A percentile compares a stretch with the other conserved stretches of the same genome.
Conservation (phyloP, 2,888 invertebrate genomes). For the Leptopilina drosophilae region DNA sequence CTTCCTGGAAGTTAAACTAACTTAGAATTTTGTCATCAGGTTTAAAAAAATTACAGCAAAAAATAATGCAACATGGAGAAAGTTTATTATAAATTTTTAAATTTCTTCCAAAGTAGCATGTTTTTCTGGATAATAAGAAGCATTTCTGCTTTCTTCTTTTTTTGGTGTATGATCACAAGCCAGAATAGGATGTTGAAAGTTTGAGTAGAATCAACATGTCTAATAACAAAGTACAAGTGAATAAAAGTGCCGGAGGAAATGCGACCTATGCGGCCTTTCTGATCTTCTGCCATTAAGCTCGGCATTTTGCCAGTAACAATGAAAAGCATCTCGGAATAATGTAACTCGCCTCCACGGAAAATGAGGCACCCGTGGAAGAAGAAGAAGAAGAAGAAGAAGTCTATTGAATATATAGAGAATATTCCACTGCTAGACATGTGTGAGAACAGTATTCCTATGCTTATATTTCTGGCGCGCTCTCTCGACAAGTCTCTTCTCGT, state of each 20-base stretch:
- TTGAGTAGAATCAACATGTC: conserved; percentile 38
- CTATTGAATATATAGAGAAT: conserved; percentile 38
- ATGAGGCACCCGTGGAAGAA: conserved; percentile 56
- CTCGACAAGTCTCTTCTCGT: conserved; percentile 15
- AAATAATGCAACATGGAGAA: background rate
- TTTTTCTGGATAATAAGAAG: conserved; percentile 43
- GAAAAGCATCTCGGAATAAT: conserved; percentile 64
- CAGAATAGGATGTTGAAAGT: conserved; percentile 32
- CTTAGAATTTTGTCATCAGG: too few species aligned
- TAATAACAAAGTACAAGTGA: conserved; percentile 42
- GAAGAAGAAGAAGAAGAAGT: conserved; percentile 1
- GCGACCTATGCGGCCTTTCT: conserved; percentile 51
- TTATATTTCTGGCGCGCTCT: conserved; percentile 17
- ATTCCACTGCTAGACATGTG: conserved; percentile 18
- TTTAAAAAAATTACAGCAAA: background rate
- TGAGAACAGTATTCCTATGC: conserved; percentile 32
- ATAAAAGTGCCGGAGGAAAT: conserved; percentile 56
- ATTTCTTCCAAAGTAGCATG: background rate
- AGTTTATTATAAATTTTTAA: background rate
- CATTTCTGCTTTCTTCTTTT: background rate
- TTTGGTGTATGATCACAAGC: background rate
- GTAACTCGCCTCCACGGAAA: conserved; percentile 58
- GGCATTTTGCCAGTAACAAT: conserved; percentile 69
- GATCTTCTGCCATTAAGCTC: conserved; percentile 61
- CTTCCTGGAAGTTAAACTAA: too few species aligned